Base-by-base conservation (phyloP, 2,797 vertebrate genomes). In the Anableps anableps region DNA sequence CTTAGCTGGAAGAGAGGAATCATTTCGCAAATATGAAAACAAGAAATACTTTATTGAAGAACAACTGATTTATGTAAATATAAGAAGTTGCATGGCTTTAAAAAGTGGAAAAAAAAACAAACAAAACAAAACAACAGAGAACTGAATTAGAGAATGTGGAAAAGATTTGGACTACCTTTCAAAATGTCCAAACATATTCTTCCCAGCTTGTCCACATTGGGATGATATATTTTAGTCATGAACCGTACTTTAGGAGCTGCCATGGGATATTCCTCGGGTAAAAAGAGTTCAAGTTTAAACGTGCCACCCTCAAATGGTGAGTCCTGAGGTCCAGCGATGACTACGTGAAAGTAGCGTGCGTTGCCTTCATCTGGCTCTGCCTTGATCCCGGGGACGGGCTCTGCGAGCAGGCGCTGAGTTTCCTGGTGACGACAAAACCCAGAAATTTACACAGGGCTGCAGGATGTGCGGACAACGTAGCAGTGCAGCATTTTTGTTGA, bases 101-200 rank as follows among this genome's bases (percentile, higher is more conserved):
- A 13, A 47, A 34, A 68, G 58, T 19, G 17, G 4, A 31, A 58
- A 48, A 76, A 29, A 31, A n/a, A 36, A 0, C 8, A 53, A 10
- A 51, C 11, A 45, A 47, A 47, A 47, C 4, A 53, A 9, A 53
- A 53, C 51, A 9, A 26, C 53, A 55, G 43, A 23, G 36, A 19
- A 19, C n/a, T 43, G 3, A 53, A 45, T 60, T 29, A n/a, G 14
- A 76, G 29, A 73, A 13, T 17, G 48, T 50, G 48, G 8, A 31
- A 16, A 21, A 51, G 11, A 74, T 6, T 1, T 34, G 36, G 14
- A 96, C 96, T 94, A 99, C 98, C 98, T 99, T 99, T 99, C 96
- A 99, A 97, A 96, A 99, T 99, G 97, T 99, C 98, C 97, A 99
- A 96, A 97, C 98, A 99, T 98, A 99, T 99, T 97, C 98, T 98